phyloP scores from a whole-genome alignment of 2,113 vertebrate genomes.

The Eulemur macaco region DNA sequence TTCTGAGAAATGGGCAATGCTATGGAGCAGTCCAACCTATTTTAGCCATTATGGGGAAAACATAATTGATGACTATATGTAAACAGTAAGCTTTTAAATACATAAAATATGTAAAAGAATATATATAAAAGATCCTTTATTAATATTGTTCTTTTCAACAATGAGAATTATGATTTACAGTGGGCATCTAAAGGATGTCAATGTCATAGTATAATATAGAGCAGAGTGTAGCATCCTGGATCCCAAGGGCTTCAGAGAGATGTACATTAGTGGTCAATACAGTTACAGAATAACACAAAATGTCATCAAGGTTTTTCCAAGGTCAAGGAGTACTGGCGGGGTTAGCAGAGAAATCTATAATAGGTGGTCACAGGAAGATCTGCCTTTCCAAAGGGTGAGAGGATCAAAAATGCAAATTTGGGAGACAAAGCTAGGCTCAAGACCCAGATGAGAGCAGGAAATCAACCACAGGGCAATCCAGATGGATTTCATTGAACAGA shows the following conservation, averaged over 20 bases:
- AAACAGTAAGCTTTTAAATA: background rate
- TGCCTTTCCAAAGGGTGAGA: background rate
- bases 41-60: background rate
- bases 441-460: background rate
- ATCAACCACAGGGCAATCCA: background rate
- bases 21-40: background rate
- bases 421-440: background rate
- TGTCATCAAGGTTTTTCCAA: background rate
- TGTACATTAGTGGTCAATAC: background rate
- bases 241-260: background rate
- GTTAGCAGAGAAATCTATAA: background rate
- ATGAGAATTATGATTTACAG: background rate
- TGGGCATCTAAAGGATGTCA: background rate
- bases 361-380: background rate
- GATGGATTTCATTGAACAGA: background rate
- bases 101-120: background rate
- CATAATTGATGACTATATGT: background rate
- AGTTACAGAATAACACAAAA: background rate
- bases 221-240: fast-evolving
- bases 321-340: background rate
- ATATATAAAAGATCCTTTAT: background rate
- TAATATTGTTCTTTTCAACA: background rate
- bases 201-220: background rate
- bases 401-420: background rate
- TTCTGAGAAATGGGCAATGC: background rate